Base-by-base conservation (phyloP, 1,140 invertebrate species). In the Psilanteris sp. region DNA sequence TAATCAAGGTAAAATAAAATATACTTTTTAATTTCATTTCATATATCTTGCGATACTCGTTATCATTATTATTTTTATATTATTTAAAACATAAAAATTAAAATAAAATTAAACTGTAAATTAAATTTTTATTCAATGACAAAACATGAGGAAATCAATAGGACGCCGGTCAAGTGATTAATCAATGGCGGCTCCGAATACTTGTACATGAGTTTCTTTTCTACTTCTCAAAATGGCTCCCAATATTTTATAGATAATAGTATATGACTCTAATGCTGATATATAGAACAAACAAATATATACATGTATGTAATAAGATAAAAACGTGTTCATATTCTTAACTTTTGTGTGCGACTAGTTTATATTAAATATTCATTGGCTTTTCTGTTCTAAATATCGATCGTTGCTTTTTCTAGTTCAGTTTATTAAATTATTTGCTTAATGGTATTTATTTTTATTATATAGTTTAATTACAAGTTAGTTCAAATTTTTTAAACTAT, bases 1-100 rank as follows among this genome's bases (percentile, higher is more conserved):
- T 34, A 18, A 52, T n/a, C 79, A 76, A 36, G 73, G 83, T 84
- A 20, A 72, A 68, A 13, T 10, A 41, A 18, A 29, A 20, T 4
- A 26, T 24, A 26, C 3, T n/a, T n/a, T 6, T 7, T 20, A 2
- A 32, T 32, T 16, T 18, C 24, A 26, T 26, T 26, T 26, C 6
- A 20, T 3, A 20, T n/a, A n/a, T n/a, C n/a, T n/a, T 6, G 18
- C 6, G 18, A 6, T 48, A 16, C 5, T 50, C 5, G 10, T 57
- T 46, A 20, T 44, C 9, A 26, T 27, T 20, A 20, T 29, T 26
- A 15, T 15, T 4, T 18, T 46, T 26, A 11, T 37, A 18, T 18
- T 4, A 31, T 31, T 4, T 26, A 3, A 26, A n/a, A n/a, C n/a
- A n/a, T n/a, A 20, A 3, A 20, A 20, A 20, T 20, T 6, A 20